phyloP scores from a whole-genome alignment of 2,113 vertebrate genomes.

The Platanista minor region DNA sequence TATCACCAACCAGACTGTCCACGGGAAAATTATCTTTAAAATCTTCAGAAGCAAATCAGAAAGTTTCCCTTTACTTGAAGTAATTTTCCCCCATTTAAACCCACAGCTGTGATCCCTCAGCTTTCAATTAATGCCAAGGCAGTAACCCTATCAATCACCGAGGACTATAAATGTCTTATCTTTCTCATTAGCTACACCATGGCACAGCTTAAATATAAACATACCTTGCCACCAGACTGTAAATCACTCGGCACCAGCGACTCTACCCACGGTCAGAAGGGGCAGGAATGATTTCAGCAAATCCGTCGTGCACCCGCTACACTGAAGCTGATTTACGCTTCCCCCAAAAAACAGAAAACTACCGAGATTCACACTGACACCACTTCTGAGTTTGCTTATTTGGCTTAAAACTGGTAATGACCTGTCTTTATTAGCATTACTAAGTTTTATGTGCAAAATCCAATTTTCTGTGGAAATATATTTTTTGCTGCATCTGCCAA shows the following conservation, averaged over 20 bases:
- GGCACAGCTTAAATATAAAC: slow-evolving; percentile 72
- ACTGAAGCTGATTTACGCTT: slow-evolving; percentile 73
- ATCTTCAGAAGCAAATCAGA: neutral
- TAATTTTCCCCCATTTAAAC: slow-evolving; percentile 7
- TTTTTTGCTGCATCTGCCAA: slow-evolving; percentile 70
- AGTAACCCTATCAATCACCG: slow-evolving; percentile 70
- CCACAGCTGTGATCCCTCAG: slow-evolving; percentile 72
- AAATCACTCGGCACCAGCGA: slow-evolving; percentile 65
- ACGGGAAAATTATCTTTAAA: neutral
- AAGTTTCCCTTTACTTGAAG: slow-evolving; percentile 19
- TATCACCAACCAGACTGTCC: neutral
- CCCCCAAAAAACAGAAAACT: neutral
- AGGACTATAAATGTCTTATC: slow-evolving; percentile 72
- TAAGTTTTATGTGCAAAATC: slow-evolving; percentile 80
- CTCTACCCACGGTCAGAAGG: slow-evolving; percentile 32
- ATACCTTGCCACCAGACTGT: slow-evolving; percentile 64
- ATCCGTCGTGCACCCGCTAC: neutral
- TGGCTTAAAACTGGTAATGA: slow-evolving; percentile 69
- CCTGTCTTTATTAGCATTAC: slow-evolving; percentile 75
- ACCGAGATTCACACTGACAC: neutral
- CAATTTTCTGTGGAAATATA: slow-evolving; percentile 74
- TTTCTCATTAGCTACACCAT: slow-evolving; percentile 80
- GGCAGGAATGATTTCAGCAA: slow-evolving; percentile 57
- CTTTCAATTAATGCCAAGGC: slow-evolving; percentile 77
- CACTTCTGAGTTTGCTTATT: slow-evolving; percentile 59